Conservation (phyloP, 1,140 invertebrate genomes). For the Drosophila watanabei region DNA sequence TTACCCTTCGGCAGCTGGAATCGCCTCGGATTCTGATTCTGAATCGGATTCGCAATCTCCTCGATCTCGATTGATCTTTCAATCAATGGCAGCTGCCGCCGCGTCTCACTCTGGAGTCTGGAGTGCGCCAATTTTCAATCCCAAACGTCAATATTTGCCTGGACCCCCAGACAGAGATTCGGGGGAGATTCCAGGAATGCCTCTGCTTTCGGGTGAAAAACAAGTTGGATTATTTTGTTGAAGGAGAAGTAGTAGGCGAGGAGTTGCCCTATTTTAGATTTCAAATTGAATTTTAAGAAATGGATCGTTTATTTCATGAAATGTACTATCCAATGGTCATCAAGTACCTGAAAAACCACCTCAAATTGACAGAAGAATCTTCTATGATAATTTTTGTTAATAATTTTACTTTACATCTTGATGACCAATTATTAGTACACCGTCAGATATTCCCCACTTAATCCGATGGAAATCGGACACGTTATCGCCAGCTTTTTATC, state of each 20-base stretch:
- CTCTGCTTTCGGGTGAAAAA: conserved; percentile 6
- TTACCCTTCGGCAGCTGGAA: conserved; percentile 68
- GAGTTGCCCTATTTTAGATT: not conserved
- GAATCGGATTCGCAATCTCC: conserved; percentile 33
- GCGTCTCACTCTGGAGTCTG: conserved; percentile 3
- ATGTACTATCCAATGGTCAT: not conserved
- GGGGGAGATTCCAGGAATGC: conserved; percentile 65
- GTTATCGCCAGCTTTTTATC: conserved; percentile 79
- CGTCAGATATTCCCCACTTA: conserved; percentile 1
- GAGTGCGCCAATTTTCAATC: conserved; percentile 68
- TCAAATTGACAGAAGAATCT: not conserved
- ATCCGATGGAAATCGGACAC: conserved; percentile 11
- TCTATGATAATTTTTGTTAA: not conserved
- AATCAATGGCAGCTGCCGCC: conserved; percentile 64
- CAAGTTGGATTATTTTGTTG: not conserved
- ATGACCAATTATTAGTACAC: not conserved
- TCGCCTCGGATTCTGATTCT: no score
- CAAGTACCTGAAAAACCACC: not conserved
- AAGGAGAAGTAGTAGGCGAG: not conserved
- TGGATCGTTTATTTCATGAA: no score
- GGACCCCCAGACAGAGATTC: conserved; percentile 12
- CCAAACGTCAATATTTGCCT: conserved; percentile 59
- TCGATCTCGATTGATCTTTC: conserved; percentile 71
- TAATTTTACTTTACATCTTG: not conserved
- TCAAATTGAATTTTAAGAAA: no score